These are phyloP conservation scores for Acinonyx jubatus DNA, from an alignment of 2,113 vertebrate species.

Conservation along the genomic window DNA sequence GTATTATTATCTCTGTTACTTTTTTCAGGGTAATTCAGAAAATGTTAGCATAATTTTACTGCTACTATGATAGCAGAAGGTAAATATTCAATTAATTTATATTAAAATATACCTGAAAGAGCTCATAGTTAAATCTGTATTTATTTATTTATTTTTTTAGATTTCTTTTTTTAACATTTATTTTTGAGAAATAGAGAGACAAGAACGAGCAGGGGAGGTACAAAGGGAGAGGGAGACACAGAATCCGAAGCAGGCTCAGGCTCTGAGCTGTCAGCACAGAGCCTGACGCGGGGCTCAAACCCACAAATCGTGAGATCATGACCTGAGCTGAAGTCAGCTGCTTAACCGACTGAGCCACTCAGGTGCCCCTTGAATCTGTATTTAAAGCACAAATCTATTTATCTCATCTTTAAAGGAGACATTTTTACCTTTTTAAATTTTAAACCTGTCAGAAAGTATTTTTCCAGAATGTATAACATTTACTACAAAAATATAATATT, in stretches of 20 bases:
- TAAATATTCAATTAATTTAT: slow-evolving; percentile 26
- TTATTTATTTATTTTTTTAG: background rate
- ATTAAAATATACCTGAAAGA: slow-evolving; percentile 28
- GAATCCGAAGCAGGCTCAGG: too few species aligned
- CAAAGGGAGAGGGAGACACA: too few species aligned
- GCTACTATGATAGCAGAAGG: background rate
- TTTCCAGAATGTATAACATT: background rate
- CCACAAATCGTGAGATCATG: too few species aligned
- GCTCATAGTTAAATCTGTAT: slow-evolving; percentile 12
- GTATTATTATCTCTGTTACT: background rate
- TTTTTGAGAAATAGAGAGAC: too few species aligned
- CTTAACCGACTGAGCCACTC: too few species aligned
- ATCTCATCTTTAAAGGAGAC: background rate
- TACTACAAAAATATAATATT: slow-evolving; percentile 31
- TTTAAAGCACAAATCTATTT: slow-evolving; percentile 5
- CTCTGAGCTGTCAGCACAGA: too few species aligned
- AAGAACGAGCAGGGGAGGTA: too few species aligned
- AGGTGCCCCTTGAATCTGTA: background rate
- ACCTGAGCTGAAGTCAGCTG: too few species aligned
- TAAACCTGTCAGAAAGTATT: background rate
- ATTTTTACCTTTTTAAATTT: slow-evolving; percentile 24
- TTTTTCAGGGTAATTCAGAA: background rate
- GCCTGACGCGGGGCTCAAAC: too few species aligned
- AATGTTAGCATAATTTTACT: slow-evolving; percentile 17
- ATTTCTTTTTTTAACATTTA: too few species aligned